Conservation (phyloP, 2,797 vertebrate genomes). For the Carcharodon carcharias region DNA sequence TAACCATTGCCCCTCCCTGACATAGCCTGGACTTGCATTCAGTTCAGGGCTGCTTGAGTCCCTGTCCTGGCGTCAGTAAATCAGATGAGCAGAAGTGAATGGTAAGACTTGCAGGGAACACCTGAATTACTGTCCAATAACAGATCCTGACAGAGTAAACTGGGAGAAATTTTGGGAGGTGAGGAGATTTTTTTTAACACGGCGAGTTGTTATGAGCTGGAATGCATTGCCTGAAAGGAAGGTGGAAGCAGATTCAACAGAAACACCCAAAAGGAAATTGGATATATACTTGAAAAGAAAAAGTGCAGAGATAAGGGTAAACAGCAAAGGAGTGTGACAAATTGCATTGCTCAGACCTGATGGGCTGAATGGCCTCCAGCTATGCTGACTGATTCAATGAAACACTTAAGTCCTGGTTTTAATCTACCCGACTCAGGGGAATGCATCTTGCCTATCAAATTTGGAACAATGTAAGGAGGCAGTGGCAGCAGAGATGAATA, state of each 20-base stretch:
- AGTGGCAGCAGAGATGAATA: neutral
- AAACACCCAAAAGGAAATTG: neutral
- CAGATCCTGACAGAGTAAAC: too few species aligned
- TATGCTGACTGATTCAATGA: neutral
- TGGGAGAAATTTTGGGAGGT: neutral
- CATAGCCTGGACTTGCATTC: neutral
- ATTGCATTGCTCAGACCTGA: neutral
- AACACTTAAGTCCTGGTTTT: neutral
- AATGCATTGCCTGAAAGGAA: neutral
- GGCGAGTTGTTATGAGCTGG: neutral
- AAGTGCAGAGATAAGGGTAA: neutral
- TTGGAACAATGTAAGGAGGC: neutral
- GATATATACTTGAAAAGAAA: neutral
- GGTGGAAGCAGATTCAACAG: neutral
- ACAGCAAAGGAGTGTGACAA: neutral
- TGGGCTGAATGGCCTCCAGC: neutral
- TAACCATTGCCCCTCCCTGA: neutral
- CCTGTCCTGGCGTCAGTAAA: neutral
- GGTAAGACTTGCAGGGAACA: neutral
- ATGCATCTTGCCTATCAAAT: neutral
- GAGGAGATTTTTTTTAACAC: neutral
- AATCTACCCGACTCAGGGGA: neutral
- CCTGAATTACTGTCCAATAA: neutral
- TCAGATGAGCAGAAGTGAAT: neutral
- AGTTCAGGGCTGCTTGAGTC: neutral